Evolutionary conservation across 2,888 invertebrate genomes (phyloP), one percentile per base, ranked within the genome.

Genomic region (Molorchus minor): DNA sequence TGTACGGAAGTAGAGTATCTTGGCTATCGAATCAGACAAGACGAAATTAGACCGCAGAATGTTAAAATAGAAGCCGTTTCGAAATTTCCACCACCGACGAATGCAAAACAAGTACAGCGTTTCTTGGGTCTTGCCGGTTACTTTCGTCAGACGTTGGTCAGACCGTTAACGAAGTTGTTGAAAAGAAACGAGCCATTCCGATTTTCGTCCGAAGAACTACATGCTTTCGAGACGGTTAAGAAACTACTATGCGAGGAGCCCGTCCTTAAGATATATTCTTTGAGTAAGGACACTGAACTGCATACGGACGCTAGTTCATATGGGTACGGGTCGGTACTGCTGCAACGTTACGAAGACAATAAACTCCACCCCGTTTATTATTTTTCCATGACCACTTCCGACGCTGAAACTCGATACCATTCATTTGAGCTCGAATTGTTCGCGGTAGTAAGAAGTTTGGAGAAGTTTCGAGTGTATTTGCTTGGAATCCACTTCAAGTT

Each of bases 351-450:
- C 30, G 15, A 38, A 13, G 69, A 70, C 10, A 55, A 62, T 1
- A 3, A 10, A 2, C 5, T 40, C 3, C 40, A 40, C 16, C 40
- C 40, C 8, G 19, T 45, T 8, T n/a, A 13, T 10, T 45, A 45
- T 25, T 45, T 16, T 12, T 38, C 21, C 20, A 16, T 36, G 1
- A 2, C 20, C 10, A 47, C 72, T 2, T 62, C 64, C 2, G 29
- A 19, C 20, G 3, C 67, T 67, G 40, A 68, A 45, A 3, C 54
- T 69, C 1, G 41, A 62, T 56, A 63, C 49, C 66, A 69, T 10
- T 65, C 67, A 2, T 63, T 68, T 7, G 74, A 77, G 17, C 29
- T 67, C 8, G 73, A 77, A 46, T 60, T 65, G 3, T 61, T 77
- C 47, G 77, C 75, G 0, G 62, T 75, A 0, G 63, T 75, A 0